Evolutionary conservation across 1,140 invertebrate species (phyloP).

Genomic region (Drosophila baimaii): DNA sequence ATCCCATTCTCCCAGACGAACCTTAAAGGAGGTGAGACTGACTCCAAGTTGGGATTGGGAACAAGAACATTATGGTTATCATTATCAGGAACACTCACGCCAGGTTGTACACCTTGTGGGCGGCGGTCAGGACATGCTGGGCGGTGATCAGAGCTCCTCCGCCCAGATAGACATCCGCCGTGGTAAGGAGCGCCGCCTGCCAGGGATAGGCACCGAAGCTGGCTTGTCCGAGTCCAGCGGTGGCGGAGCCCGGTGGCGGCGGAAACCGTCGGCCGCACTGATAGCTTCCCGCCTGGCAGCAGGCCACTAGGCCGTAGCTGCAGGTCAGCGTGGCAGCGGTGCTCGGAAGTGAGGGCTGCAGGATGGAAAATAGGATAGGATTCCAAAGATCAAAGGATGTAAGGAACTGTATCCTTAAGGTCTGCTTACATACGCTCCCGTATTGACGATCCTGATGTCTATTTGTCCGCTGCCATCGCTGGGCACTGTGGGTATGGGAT

Average conservation of each 20-base stretch:
- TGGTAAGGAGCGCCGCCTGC: slow-evolving; percentile 85
- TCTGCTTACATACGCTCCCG: slow-evolving; percentile 75
- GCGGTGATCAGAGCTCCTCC: slow-evolving; percentile 88
- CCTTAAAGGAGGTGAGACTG: slow-evolving; percentile 84
- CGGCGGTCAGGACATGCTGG: slow-evolving; percentile 88
- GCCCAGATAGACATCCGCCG: slow-evolving; percentile 87
- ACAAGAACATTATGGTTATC: neutral
- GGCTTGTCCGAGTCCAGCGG: slow-evolving; percentile 67
- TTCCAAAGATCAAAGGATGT: neutral
- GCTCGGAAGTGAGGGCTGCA: slow-evolving; percentile 38
- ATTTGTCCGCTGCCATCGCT: slow-evolving; percentile 85
- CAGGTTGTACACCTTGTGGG: slow-evolving; percentile 87
- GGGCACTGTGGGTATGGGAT: slow-evolving; percentile 60
- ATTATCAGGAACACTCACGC: slow-evolving; percentile 85
- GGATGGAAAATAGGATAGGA: neutral
- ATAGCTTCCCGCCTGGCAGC: slow-evolving; percentile 76
- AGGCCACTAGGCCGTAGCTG: slow-evolving; percentile 65
- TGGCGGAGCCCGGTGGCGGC: slow-evolving; percentile 61
- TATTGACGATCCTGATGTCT: slow-evolving; percentile 87
- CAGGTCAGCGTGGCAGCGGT: slow-evolving; percentile 54
- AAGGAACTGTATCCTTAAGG: neutral
- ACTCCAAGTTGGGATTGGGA: neutral
- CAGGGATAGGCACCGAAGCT: slow-evolving; percentile 80
- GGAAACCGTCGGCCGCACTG: slow-evolving; percentile 75
- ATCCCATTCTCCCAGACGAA: slow-evolving; percentile 90